A percentile compares a stretch with the other conserved stretches of the same genome.
These are phyloP conservation scores for Tetranychus piercei DNA, from an alignment of 2,888 invertebrate species.

Conservation along the genomic window DNA sequence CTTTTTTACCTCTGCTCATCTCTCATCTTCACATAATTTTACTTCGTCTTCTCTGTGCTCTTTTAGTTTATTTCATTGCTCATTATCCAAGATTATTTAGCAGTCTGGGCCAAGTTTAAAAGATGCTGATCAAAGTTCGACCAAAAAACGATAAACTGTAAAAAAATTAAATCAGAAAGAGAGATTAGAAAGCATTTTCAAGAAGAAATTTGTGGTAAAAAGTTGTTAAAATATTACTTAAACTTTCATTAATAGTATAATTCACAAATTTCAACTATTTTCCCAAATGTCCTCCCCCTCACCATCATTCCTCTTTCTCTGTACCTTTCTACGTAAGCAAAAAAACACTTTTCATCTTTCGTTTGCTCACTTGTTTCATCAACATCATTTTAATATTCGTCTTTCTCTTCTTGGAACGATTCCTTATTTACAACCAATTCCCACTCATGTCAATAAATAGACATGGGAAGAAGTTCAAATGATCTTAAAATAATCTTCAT, in stretches of 20 bases:
- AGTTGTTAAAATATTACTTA: too few relatives aligned
- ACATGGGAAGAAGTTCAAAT: neutral
- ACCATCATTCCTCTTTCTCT: neutral
- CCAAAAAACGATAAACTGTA: neutral
- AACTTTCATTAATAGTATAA: too few relatives aligned
- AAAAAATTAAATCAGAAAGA: neutral
- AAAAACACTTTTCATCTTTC: neutral
- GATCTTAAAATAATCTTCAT: neutral
- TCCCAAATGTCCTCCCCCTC: neutral
- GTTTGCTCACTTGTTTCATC: neutral
- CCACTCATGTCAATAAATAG: conserved; percentile 1
- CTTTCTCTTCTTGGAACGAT: conserved; percentile 2
- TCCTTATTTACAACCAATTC: neutral
- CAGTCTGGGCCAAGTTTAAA: neutral
- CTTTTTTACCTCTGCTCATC: neutral
- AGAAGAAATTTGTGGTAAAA: too few relatives aligned
- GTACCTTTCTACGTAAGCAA: neutral
- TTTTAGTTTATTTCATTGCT: neutral
- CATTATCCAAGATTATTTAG: neutral
- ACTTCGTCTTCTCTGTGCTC: neutral
- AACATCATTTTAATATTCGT: neutral
- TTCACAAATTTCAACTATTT: too few relatives aligned
- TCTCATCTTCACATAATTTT: neutral
- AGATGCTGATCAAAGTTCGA: neutral
- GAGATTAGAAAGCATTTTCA: neutral